Percentiles rank a stretch among this genome's conserved stretches.
phyloP scores from a whole-genome alignment of 2,113 vertebrate species.

The Scopus umbretta region DNA sequence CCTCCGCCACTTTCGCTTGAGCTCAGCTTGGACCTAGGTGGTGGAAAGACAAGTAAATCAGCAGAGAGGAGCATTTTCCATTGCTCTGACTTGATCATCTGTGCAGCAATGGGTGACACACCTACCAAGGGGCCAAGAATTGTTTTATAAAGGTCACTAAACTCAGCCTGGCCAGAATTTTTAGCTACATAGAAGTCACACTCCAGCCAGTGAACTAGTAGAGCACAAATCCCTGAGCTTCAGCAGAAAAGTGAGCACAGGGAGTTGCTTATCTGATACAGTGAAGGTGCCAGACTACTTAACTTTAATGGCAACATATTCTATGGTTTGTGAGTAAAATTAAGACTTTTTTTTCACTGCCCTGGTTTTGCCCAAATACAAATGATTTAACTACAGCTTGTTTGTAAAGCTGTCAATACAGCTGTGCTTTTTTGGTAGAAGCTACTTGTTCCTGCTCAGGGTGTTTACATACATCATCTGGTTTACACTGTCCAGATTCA shows the following conservation, averaged over 20 bases:
- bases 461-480: background rate
- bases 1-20: conserved; percentile 93
- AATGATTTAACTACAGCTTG: background rate
- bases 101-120: background rate
- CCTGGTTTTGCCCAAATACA: background rate
- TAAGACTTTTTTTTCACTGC: background rate
- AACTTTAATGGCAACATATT: background rate
- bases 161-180: background rate
- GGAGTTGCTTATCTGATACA: background rate
- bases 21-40: conserved; percentile 88
- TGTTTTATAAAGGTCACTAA: background rate
- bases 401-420: background rate
- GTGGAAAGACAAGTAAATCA: background rate
- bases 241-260: background rate
- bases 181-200: background rate
- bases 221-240: background rate
- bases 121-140: background rate
- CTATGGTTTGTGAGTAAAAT: background rate
- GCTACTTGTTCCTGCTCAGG: background rate
- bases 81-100: background rate
- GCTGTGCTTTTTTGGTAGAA: background rate
- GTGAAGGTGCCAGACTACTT: background rate
- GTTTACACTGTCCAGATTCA: background rate
- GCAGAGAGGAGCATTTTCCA: background rate
- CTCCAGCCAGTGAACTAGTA: background rate